phyloP scores from a whole-genome alignment of 2,888 invertebrate genomes.

The Apamea crenata region DNA sequence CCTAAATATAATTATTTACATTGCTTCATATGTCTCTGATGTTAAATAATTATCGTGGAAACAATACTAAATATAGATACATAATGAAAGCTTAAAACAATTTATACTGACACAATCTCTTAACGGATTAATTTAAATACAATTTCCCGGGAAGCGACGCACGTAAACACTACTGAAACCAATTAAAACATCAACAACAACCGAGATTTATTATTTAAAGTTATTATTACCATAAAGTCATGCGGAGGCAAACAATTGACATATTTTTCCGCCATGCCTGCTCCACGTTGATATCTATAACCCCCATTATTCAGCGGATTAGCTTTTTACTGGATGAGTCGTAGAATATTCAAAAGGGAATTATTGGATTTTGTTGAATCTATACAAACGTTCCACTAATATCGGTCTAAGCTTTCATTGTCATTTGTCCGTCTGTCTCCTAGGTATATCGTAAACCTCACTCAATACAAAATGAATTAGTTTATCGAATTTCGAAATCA shows the following conservation, averaged over 20 bases:
- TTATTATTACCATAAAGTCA: constrained; percentile 78
- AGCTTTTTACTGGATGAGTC: constrained; percentile 87
- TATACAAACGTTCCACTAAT: constrained; percentile 75
- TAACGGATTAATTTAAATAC: constrained; percentile 26
- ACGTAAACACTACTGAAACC: constrained; percentile 65
- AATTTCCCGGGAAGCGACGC: constrained; percentile 3
- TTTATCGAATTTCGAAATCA: constrained; percentile 47
- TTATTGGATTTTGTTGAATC: constrained; percentile 85
- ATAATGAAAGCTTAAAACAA: background rate
- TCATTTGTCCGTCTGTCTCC: constrained; percentile 43
- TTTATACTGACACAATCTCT: background rate
- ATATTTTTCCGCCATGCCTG: constrained; percentile 87
- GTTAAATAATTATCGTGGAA: no score
- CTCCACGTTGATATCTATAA: constrained; percentile 87
- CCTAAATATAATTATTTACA: background rate
- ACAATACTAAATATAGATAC: background rate
- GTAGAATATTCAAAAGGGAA: constrained; percentile 88
- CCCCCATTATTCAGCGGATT: constrained; percentile 88
- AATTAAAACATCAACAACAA: constrained; percentile 77
- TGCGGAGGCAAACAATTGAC: constrained; percentile 80
- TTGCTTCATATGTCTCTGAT: background rate
- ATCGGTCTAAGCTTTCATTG: constrained; percentile 66
- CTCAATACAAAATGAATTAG: constrained; percentile 38
- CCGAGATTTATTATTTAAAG: constrained; percentile 79
- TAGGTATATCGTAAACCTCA: constrained; percentile 39